Percentiles rank a stretch among this genome's conserved stretches.
Conservation (phyloP, 2,797 vertebrate species). For the Synanceia verrucosa region DNA sequence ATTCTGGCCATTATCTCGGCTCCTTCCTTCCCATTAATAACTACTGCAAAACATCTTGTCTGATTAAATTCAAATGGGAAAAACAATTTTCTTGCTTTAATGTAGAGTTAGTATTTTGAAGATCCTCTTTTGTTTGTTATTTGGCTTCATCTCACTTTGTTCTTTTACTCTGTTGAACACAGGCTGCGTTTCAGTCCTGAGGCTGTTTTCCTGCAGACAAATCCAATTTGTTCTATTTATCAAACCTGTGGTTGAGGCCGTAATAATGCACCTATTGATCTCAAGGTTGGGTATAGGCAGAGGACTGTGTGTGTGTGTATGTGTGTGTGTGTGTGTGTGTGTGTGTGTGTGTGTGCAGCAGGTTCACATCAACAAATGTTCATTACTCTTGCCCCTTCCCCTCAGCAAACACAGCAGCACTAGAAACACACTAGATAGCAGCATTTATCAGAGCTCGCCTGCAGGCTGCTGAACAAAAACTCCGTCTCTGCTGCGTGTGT, state of each 20-base stretch:
- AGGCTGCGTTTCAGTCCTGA: not conserved
- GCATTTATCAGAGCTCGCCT: conserved; percentile 43
- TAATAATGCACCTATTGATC: conserved; percentile 59
- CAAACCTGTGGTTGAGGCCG: conserved; percentile 36
- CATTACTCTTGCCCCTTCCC: conserved; percentile 43
- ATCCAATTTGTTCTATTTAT: conserved; percentile 51
- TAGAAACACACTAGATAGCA: conserved; percentile 23
- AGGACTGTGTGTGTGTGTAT: conserved; percentile 4
- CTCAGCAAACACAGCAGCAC: conserved; percentile 23
- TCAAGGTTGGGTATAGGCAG: conserved; percentile 19
- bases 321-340: not conserved
- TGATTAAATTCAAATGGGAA: not conserved
- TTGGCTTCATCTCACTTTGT: not conserved
- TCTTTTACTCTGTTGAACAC: not conserved
- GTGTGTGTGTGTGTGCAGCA: not conserved
- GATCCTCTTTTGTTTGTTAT: not conserved
- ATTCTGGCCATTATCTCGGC: not conserved
- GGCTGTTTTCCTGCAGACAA: conserved; percentile 14
- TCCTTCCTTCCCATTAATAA: not conserved
- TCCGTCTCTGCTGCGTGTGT: conserved; percentile 25
- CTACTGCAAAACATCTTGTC: not conserved
- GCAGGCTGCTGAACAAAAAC: conserved; percentile 1
- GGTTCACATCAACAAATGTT: conserved; percentile 42
- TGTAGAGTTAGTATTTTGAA: not conserved
- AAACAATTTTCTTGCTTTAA: not conserved